Conservation (phyloP, 2,113 vertebrate species). For the Urocynchramus pylzowi region DNA sequence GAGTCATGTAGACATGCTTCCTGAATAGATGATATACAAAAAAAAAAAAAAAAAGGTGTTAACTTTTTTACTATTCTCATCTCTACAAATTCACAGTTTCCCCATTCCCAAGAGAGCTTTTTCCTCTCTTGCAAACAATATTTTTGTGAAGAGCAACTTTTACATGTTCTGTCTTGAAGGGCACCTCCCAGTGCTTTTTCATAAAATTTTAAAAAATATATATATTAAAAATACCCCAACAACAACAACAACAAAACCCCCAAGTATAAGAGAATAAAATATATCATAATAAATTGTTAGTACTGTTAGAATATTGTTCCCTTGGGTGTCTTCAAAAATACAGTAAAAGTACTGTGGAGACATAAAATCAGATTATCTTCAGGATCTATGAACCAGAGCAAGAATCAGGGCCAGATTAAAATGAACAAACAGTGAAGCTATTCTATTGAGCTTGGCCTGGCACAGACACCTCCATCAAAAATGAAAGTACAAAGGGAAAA, state of each 20-base stretch:
- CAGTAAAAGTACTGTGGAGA: not conserved
- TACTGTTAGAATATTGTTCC: not conserved
- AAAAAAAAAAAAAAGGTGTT: not conserved
- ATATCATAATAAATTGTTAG: not conserved
- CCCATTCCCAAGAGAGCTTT: too few species aligned
- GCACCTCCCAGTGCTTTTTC: rapidly evolving
- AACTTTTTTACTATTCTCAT: not conserved
- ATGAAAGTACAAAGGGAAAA: not conserved
- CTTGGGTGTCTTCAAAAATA: not conserved
- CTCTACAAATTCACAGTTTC: not conserved
- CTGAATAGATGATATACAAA: not conserved
- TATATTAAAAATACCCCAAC: too few species aligned
- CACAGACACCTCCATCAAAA: not conserved
- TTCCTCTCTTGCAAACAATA: not conserved
- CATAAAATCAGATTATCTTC: not conserved
- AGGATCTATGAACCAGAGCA: not conserved
- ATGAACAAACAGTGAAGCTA: not conserved
- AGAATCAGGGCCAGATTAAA: not conserved
- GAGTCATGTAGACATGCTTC: not conserved
- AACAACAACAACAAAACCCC: not conserved
- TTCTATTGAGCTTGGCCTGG: not conserved
- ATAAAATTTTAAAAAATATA: not conserved
- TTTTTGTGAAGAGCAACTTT: not conserved
- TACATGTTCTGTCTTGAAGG: not conserved
- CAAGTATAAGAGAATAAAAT: not conserved